phyloP scores from a whole-genome alignment of 2,888 invertebrate species.

The Tiphia femorata region DNA sequence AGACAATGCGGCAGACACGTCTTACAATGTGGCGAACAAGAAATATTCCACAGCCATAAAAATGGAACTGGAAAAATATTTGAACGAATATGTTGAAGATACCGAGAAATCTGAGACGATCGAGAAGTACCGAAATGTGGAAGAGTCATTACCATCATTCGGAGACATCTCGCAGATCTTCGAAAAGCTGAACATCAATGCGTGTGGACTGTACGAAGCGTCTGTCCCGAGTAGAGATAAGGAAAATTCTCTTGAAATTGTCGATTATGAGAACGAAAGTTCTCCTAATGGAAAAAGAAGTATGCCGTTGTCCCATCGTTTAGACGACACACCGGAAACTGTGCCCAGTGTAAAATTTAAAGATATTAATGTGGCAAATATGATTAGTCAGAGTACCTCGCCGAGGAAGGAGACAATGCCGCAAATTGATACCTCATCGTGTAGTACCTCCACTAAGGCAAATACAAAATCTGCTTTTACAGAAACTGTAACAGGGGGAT shows the following conservation, averaged over 20 bases:
- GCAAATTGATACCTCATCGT: neutral
- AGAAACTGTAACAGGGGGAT: conserved; percentile 31
- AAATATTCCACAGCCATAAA: too few species aligned
- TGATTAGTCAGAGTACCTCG: neutral
- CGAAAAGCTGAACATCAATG: conserved; percentile 30
- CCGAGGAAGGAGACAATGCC: neutral
- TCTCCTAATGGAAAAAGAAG: too few species aligned
- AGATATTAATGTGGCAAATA: too few species aligned
- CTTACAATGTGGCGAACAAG: too few species aligned
- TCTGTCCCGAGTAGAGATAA: too few species aligned
- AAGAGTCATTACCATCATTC: conserved; percentile 16
- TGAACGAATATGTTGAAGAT: conserved; percentile 6
- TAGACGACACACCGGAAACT: too few species aligned
- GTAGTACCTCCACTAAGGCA: conserved; percentile 17
- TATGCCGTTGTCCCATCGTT: too few species aligned
- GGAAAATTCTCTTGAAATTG: too few species aligned
- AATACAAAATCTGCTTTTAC: neutral
- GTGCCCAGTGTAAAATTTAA: too few species aligned
- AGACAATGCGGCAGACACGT: too few species aligned
- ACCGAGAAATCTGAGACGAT: neutral
- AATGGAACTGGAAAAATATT: conserved; percentile 16
- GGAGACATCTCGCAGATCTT: conserved; percentile 34
- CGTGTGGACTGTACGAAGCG: too few species aligned
- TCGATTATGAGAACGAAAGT: too few species aligned
- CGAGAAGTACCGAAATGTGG: neutral